phyloP scores from a whole-genome alignment of 2,797 vertebrate species.

The Lophotriccus pileatus region DNA sequence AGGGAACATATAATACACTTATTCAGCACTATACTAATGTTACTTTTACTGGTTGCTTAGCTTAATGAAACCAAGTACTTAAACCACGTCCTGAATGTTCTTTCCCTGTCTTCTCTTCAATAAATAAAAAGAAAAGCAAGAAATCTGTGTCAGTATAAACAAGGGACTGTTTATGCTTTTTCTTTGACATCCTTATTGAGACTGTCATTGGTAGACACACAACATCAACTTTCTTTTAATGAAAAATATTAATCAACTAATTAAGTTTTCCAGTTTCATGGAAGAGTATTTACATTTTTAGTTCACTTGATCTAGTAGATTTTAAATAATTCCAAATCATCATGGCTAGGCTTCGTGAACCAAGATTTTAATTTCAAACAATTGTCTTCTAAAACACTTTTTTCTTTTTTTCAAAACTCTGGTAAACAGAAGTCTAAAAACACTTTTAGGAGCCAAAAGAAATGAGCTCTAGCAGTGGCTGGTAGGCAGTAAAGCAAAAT shows the following conservation, averaged over 20 bases:
- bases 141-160: background rate
- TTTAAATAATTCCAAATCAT: background rate
- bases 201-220: background rate
- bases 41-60: background rate
- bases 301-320: background rate
- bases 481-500: background rate
- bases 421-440: background rate
- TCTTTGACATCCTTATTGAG: background rate
- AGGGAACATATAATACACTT: background rate
- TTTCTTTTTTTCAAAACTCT: background rate
- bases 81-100: background rate
- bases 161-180: background rate
- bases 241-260: background rate
- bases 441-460: background rate
- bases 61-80: background rate
- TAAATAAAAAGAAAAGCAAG: background rate
- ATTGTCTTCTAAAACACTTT: background rate
- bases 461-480: background rate
- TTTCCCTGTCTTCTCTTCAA: background rate
- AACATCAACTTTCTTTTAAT: background rate
- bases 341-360: too few relatives aligned
- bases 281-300: background rate
- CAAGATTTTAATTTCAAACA: background rate
- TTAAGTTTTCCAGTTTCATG: background rate
- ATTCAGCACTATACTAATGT: background rate